These are phyloP conservation scores for Cantharis flavilabris DNA, from an alignment of 2,888 invertebrate species.

Conservation along the genomic window DNA sequence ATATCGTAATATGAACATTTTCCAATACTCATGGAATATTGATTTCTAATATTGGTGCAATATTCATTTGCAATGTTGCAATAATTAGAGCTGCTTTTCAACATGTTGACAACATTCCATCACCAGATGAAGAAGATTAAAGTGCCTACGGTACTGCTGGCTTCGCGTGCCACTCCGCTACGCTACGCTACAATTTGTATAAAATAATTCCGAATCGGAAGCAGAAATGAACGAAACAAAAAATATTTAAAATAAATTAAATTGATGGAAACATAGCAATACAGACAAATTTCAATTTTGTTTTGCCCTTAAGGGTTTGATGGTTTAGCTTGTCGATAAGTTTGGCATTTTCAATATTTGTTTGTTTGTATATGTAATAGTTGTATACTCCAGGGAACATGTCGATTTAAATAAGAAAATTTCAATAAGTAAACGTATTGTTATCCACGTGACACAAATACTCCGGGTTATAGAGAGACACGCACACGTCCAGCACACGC, in stretches of 20 bases:
- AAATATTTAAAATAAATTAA: neutral
- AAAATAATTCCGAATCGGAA: neutral
- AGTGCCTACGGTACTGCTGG: no score
- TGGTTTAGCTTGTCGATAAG: neutral
- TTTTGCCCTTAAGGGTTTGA: neutral
- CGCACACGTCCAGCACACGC: slow-evolving; percentile 34
- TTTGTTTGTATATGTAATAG: neutral
- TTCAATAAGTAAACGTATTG: slow-evolving; percentile 27
- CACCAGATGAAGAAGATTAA: no score
- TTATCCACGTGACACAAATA: slow-evolving; percentile 31
- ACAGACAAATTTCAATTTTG: neutral
- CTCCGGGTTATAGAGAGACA: slow-evolving; percentile 22
- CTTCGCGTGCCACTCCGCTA: no score
- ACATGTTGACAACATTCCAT: no score
- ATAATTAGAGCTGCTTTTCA: no score
- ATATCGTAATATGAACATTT: no score
- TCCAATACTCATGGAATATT: no score
- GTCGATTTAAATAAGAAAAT: slow-evolving; percentile 27
- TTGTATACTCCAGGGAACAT: slow-evolving; percentile 11
- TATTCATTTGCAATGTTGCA: no score
- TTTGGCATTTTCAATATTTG: neutral
- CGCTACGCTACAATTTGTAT: neutral
- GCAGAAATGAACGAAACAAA: neutral
- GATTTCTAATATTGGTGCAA: no score
- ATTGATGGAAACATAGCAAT: neutral